These are phyloP conservation scores for Drosophila atripex DNA, from an alignment of 2,888 invertebrate genomes.

Conservation along the genomic window DNA sequence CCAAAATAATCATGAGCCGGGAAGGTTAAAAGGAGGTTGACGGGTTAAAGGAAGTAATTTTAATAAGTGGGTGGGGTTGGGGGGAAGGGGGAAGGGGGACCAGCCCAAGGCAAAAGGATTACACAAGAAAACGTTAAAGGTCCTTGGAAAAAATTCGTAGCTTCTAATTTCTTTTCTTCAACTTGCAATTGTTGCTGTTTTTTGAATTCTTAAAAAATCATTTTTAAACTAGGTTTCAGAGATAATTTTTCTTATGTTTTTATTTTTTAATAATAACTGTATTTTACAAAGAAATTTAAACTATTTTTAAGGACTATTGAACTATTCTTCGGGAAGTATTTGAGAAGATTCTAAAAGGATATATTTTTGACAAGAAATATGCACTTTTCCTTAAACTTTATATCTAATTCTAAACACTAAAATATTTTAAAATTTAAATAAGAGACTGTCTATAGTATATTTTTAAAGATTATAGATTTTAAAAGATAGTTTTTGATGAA, in stretches of 20 bases:
- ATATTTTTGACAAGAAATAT: neutral
- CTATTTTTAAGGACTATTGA: neutral
- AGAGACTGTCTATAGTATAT: too few relatives aligned
- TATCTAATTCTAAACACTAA: too few relatives aligned
- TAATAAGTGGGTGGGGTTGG: neutral
- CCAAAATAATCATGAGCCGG: constrained; percentile 72
- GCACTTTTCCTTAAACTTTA: too few relatives aligned
- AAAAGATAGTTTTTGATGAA: too few relatives aligned
- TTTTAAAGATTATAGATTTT: too few relatives aligned
- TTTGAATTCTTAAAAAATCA: too few relatives aligned
- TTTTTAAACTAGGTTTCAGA: too few relatives aligned
- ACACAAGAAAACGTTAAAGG: neutral
- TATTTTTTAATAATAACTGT: neutral
- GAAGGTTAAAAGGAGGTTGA: constrained; percentile 15
- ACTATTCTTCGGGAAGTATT: too few relatives aligned
- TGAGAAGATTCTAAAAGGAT: neutral
- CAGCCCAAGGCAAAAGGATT: constrained; percentile 49
- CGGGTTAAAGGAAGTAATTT: constrained; percentile 9
- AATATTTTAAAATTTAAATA: too few relatives aligned
- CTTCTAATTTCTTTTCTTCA: too few relatives aligned
- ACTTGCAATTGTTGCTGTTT: too few relatives aligned
- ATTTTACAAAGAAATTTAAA: neutral
- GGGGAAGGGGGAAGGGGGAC: neutral
- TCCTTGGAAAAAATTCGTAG: neutral
- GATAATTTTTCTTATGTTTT: neutral